A percentile compares a stretch with the other conserved stretches of the same genome.
Evolutionary conservation across 2,888 invertebrate genomes (phyloP).

Genomic region (Trissonchulus latispiculum): DNA sequence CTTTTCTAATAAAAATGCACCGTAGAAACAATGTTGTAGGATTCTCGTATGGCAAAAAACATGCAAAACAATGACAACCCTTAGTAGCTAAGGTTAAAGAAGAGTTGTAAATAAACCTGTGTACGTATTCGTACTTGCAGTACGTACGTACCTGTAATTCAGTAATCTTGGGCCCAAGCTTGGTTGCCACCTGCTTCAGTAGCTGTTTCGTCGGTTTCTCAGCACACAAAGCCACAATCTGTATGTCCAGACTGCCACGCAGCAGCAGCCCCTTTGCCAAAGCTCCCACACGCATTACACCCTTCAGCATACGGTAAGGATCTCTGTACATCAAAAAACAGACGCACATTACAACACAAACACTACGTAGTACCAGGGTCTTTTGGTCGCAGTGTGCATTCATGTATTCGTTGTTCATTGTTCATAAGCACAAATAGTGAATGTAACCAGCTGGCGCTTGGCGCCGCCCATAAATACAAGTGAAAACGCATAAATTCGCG

Average conservation of each 20-base stretch:
- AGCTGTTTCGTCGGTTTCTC: conserved; percentile 78
- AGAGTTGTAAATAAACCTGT: background rate
- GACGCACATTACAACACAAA: too few relatives aligned
- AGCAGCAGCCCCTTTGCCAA: conserved; percentile 66
- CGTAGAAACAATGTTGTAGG: conserved; percentile 24
- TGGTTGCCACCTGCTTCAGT: conserved; percentile 71
- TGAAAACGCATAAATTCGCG: too few relatives aligned
- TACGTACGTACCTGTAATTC: background rate
- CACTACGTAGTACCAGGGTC: too few relatives aligned
- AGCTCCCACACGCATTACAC: conserved; percentile 91
- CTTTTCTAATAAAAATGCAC: too few relatives aligned
- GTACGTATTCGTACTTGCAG: background rate
- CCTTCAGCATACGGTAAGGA: conserved; percentile 74
- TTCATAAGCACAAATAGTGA: too few relatives aligned
- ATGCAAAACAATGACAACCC: too few relatives aligned
- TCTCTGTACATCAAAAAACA: too few relatives aligned
- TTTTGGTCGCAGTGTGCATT: too few relatives aligned
- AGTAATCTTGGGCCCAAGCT: conserved; percentile 62
- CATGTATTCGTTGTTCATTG: too few relatives aligned
- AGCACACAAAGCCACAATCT: conserved; percentile 82
- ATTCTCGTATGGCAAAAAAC: too few relatives aligned
- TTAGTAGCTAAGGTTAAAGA: conserved; percentile 13
- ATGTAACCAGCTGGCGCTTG: too few relatives aligned
- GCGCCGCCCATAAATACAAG: too few relatives aligned
- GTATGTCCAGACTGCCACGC: conserved; percentile 74